A percentile compares a stretch with the other conserved stretches of the same genome.
phyloP scores from a whole-genome alignment of 53 echinoderm and acorn worm species.

The Holothuria scabra region DNA sequence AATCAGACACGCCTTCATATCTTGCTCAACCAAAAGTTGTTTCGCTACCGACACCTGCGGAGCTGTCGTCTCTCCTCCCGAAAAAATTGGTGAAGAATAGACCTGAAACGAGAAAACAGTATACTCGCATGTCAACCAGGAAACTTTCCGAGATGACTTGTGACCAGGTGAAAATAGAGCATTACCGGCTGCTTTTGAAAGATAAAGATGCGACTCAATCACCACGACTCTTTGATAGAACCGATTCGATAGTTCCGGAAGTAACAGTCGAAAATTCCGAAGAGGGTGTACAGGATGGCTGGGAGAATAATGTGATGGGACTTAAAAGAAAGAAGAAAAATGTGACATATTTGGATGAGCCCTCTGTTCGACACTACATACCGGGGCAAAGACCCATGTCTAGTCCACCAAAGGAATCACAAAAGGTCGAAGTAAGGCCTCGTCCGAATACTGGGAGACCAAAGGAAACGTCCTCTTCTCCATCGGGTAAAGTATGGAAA shows the following conservation, averaged over 20 bases:
- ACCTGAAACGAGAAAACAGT: conserved; percentile 52
- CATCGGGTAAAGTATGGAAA: conserved; percentile 64
- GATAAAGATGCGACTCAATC: no score
- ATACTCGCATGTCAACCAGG: conserved; percentile 68
- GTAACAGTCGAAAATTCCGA: not conserved
- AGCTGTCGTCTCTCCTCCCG: conserved; percentile 79
- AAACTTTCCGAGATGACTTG: conserved; percentile 67
- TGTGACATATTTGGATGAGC: conserved; percentile 8
- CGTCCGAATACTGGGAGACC: not conserved
- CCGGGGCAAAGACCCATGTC: conserved; percentile 1
- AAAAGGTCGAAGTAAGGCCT: not conserved
- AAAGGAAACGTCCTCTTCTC: not conserved
- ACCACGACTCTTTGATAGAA: no score
- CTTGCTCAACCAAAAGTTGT: conserved; percentile 63
- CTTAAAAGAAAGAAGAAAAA: not conserved
- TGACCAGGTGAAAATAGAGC: conserved; percentile 71
- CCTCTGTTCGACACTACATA: no score
- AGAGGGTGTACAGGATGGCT: not conserved
- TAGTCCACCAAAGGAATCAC: not conserved
- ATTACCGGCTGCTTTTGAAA: conserved; percentile 67
- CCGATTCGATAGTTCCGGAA: not conserved
- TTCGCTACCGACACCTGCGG: conserved; percentile 82
- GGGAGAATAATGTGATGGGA: not conserved
- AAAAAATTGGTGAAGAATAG: conserved; percentile 61
- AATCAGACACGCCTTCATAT: conserved; percentile 66